Evolutionary conservation across 2,888 invertebrate genomes (phyloP).

Genomic region (Julus scanicus): DNA sequence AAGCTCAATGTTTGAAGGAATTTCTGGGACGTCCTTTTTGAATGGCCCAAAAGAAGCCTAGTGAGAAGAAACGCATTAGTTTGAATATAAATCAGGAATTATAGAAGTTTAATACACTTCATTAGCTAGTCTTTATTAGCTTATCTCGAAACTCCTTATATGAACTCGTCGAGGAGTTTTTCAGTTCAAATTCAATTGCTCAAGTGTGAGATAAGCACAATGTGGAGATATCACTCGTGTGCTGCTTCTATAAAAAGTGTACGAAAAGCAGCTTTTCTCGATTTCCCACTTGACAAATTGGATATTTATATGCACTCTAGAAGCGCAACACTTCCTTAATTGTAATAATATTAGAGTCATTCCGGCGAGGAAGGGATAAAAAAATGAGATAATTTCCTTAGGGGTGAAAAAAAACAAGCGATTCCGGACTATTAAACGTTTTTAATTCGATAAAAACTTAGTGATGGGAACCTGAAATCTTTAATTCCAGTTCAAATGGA

Average conservation of each 20-base stretch:
- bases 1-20: too few species aligned
- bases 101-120: too few species aligned
- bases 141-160: too few species aligned
- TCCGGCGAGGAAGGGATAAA: neutral
- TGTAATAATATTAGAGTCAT: neutral
- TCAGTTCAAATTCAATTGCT: neutral
- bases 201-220: neutral
- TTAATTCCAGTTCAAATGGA: neutral
- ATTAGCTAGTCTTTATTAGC: too few species aligned
- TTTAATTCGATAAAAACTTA: neutral
- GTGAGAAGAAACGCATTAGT: too few species aligned
- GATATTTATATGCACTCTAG: neutral
- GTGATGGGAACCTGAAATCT: neutral
- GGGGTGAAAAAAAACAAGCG: neutral
- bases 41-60: too few species aligned
- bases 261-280: neutral
- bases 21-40: too few species aligned
- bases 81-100: too few species aligned
- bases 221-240: neutral
- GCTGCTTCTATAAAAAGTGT: neutral
- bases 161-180: neutral
- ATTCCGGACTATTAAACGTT: neutral
- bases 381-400: neutral
- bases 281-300: neutral
- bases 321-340: neutral